Evolutionary conservation across 2,797 vertebrate species (phyloP).

Genomic region (Pseudotriccus pelzelni): DNA sequence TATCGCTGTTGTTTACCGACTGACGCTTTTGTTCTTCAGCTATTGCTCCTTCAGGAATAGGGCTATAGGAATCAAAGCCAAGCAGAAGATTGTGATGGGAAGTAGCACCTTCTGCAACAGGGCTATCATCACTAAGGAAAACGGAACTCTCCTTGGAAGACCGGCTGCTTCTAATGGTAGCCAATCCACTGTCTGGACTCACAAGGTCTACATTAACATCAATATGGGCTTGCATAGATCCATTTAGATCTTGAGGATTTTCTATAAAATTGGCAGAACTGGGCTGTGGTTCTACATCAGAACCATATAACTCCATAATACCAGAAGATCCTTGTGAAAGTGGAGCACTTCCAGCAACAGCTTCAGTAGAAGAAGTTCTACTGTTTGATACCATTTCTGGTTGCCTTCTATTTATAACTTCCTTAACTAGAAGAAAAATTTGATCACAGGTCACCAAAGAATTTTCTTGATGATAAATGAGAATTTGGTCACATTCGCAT

Average conservation of each 20-base stretch:
- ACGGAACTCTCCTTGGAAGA: slow-evolving; percentile 95
- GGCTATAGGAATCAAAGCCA: slow-evolving; percentile 82
- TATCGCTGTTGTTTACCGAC: slow-evolving; percentile 75
- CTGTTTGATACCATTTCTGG: slow-evolving; percentile 86
- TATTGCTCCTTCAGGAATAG: slow-evolving; percentile 78
- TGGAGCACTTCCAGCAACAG: slow-evolving; percentile 92
- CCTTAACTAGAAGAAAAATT: slow-evolving; percentile 83
- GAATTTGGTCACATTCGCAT: slow-evolving; percentile 80
- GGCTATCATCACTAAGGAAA: slow-evolving; percentile 94
- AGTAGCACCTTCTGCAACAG: slow-evolving; percentile 81
- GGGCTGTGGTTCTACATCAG: slow-evolving; percentile 85
- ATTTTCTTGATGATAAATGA: slow-evolving; percentile 84
- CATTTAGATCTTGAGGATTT: slow-evolving; percentile 81
- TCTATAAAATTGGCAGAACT: slow-evolving; percentile 80
- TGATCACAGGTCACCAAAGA: slow-evolving; percentile 76
- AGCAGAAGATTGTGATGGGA: slow-evolving; percentile 85
- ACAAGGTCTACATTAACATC: slow-evolving; percentile 84
- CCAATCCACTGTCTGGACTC: slow-evolving; percentile 94
- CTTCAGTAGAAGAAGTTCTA: slow-evolving; percentile 93
- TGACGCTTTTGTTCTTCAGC: slow-evolving; percentile 81
- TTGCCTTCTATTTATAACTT: slow-evolving; percentile 83
- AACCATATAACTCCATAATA: slow-evolving; percentile 90
- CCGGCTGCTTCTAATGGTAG: slow-evolving; percentile 91
- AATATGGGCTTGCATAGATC: slow-evolving; percentile 74
- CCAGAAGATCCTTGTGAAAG: slow-evolving; percentile 95